Percentiles rank a stretch among this genome's conserved stretches.
phyloP scores from a whole-genome alignment of 1,140 invertebrate genomes.

The Teleogryllus occipitalis region DNA sequence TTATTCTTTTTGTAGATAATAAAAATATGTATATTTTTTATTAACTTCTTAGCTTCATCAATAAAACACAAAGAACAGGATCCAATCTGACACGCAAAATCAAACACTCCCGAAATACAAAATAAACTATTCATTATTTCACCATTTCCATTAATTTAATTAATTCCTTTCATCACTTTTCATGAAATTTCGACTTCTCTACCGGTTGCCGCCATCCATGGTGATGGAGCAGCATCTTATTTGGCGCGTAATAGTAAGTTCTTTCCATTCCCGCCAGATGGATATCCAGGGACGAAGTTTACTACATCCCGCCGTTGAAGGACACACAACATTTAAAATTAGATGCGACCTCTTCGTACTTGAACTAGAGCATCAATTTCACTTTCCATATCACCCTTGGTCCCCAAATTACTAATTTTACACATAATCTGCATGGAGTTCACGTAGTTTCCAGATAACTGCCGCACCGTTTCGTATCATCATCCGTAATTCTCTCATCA shows the following conservation, averaged over 20 bases:
- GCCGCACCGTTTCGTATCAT: slow-evolving; percentile 27
- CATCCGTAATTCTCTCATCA: slow-evolving; percentile 28
- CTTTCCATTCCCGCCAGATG: slow-evolving; percentile 29
- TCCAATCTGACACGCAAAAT: not conserved
- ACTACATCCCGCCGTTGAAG: slow-evolving; percentile 33
- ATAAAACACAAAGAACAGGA: too few relatives aligned
- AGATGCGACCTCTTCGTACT: slow-evolving; percentile 3
- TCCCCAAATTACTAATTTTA: too few relatives aligned
- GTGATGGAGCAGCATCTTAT: not conserved
- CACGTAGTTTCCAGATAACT: slow-evolving; percentile 21
- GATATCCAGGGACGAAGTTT: slow-evolving; percentile 21
- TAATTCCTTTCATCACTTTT: too few relatives aligned
- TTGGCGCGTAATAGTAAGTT: slow-evolving; percentile 24
- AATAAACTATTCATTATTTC: too few relatives aligned
- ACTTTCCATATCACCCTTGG: not conserved
- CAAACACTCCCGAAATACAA: not conserved
- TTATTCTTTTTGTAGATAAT: too few relatives aligned
- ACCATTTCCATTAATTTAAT: too few relatives aligned
- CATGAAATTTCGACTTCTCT: too few relatives aligned
- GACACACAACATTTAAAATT: slow-evolving; percentile 34
- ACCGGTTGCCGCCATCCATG: not conserved
- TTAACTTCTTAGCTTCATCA: too few relatives aligned
- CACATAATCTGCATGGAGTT: too few relatives aligned
- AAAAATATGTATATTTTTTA: too few relatives aligned
- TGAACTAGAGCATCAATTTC: slow-evolving; percentile 5